phyloP scores from a whole-genome alignment of 2,888 invertebrate genomes.

The Drosophila meridionalis region DNA sequence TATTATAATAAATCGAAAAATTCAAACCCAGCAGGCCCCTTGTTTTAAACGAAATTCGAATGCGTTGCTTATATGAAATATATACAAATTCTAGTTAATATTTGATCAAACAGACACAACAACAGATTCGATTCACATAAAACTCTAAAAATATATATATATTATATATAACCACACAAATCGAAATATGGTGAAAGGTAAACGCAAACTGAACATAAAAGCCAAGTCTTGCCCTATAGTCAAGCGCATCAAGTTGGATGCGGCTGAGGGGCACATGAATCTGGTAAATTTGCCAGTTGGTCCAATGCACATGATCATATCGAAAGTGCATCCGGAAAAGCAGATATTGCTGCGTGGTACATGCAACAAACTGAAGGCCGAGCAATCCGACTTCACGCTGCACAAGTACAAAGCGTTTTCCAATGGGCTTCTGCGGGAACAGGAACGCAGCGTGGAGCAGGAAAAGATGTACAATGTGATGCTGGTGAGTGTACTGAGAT shows the following conservation, averaged over 20 bases:
- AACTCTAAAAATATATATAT: neutral
- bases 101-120: slow-evolving; percentile 2
- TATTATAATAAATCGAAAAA: slow-evolving; percentile 5
- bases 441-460: neutral
- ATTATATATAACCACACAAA: neutral
- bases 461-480: neutral
- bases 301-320: slow-evolving; percentile 33
- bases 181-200: slow-evolving; percentile 9
- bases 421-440: neutral
- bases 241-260: neutral
- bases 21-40: neutral
- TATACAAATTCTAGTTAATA: slow-evolving; percentile 22
- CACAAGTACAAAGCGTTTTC: slow-evolving; percentile 15
- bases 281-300: slow-evolving; percentile 41
- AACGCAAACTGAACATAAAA: slow-evolving; percentile 9
- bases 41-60: slow-evolving; percentile 4
- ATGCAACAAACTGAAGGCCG: slow-evolving; percentile 5
- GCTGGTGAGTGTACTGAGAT: slow-evolving; percentile 8
- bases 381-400: slow-evolving; percentile 24
- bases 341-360: slow-evolving; percentile 20
- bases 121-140: neutral
- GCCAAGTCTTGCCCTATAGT: neutral
- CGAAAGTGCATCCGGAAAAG: slow-evolving; percentile 13
- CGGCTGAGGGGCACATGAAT: neutral
- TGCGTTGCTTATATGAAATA: neutral